phyloP scores from a whole-genome alignment of 1,140 invertebrate genomes.

The Drosophila navojoa region DNA sequence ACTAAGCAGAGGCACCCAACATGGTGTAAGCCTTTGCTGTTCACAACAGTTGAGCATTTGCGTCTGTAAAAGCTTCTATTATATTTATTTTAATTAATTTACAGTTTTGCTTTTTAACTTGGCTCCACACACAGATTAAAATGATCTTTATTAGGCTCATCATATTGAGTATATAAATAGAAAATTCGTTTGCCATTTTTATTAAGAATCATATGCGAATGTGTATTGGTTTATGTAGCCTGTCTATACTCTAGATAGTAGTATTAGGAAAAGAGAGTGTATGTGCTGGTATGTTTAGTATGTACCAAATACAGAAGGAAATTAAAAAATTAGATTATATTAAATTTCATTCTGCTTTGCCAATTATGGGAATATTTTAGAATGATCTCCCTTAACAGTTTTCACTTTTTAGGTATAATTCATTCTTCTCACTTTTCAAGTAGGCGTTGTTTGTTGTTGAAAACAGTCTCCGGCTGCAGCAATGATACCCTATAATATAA shows the following conservation, averaged over 20 bases:
- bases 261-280: too few species aligned
- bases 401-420: neutral
- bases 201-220: too few species aligned
- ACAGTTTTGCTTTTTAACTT: neutral
- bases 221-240: too few species aligned
- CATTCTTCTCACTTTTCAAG: conserved; percentile 1
- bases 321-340: neutral
- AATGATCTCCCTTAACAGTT: neutral
- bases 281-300: too few species aligned
- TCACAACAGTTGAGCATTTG: conserved; percentile 15
- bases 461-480: conserved; percentile 28
- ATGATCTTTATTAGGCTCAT: too few species aligned
- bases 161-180: too few species aligned
- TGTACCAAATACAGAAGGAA: too few species aligned
- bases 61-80: neutral
- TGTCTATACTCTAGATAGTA: too few species aligned
- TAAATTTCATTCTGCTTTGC: neutral
- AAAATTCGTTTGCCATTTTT: too few species aligned
- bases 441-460: conserved; percentile 36
- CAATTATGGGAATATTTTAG: neutral
- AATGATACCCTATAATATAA: conserved; percentile 47
- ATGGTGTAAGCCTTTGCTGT: neutral
- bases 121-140: too few species aligned
- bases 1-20: neutral
- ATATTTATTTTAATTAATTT: neutral